A percentile compares a stretch with the other conserved stretches of the same genome.
Evolutionary conservation across 1,140 invertebrate genomes (phyloP).

Genomic region (Pachypsylla venusta): DNA sequence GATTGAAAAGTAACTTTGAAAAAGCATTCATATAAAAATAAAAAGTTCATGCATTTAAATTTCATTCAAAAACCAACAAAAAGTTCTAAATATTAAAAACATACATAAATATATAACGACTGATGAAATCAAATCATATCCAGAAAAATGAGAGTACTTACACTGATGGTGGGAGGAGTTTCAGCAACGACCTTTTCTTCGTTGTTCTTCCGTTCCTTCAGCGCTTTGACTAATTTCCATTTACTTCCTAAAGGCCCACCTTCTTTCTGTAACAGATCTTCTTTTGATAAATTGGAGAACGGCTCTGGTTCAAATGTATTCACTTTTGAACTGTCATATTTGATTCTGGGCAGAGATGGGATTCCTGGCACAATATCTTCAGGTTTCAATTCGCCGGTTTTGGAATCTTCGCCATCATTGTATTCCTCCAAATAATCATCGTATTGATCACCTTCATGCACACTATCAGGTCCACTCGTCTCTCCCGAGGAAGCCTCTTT

Average conservation of each 20-base stretch:
- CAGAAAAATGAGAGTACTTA: too few relatives aligned
- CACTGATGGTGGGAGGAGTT: slow-evolving; percentile 24
- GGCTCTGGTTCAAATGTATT: slow-evolving; percentile 14
- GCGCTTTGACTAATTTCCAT: slow-evolving; percentile 75
- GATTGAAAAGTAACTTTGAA: too few relatives aligned
- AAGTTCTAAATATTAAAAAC: too few relatives aligned
- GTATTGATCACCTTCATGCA: slow-evolving; percentile 40
- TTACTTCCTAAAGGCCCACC: slow-evolving; percentile 52
- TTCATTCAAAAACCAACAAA: too few relatives aligned
- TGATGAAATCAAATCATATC: too few relatives aligned
- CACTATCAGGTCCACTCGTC: slow-evolving; percentile 73
- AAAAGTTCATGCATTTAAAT: too few relatives aligned
- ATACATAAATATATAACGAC: too few relatives aligned
- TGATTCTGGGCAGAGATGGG: slow-evolving; percentile 37
- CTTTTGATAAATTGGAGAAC: background rate
- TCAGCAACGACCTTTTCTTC: slow-evolving; percentile 59
- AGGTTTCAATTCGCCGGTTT: slow-evolving; percentile 15
- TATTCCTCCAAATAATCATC: slow-evolving; percentile 19
- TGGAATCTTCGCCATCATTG: slow-evolving; percentile 15
- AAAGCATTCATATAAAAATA: too few relatives aligned
- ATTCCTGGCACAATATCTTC: slow-evolving; percentile 23
- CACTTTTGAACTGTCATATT: slow-evolving; percentile 32
- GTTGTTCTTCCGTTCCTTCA: slow-evolving; percentile 75
- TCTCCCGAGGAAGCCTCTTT: slow-evolving; percentile 48
- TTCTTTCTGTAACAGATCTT: slow-evolving; percentile 26